Percentiles rank a stretch among this genome's conserved stretches.
These are phyloP conservation scores for Paradoxurus hermaphroditus DNA, from an alignment of 2,113 vertebrate species.

Conservation along the genomic window DNA sequence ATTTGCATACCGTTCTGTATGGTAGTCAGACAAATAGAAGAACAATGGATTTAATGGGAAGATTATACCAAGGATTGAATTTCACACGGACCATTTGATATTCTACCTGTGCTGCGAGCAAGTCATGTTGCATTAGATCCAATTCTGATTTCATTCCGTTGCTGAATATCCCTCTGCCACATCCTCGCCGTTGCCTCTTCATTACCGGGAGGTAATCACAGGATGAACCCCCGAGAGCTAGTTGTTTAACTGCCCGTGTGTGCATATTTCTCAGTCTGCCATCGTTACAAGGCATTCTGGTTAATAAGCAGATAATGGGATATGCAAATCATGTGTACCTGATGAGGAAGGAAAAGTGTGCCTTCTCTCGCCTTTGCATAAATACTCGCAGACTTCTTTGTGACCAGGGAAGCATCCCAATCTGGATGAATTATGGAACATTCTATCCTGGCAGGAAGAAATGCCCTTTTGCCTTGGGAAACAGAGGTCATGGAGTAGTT, in stretches of 20 bases:
- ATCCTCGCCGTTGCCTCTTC: slow-evolving; percentile 64
- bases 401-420: background rate
- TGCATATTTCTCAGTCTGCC: slow-evolving; percentile 72
- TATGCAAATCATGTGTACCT: slow-evolving; percentile 77
- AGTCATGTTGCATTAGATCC: slow-evolving; percentile 81
- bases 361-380: slow-evolving; percentile 55
- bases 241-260: slow-evolving; percentile 54
- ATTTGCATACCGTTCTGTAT: slow-evolving; percentile 67
- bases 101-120: slow-evolving; percentile 70
- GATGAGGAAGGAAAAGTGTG: slow-evolving; percentile 39
- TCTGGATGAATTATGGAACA: background rate
- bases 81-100: slow-evolving; percentile 76
- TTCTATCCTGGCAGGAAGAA: slow-evolving; percentile 22
- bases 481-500: slow-evolving; percentile 16
- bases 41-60: slow-evolving; percentile 67
- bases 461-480: slow-evolving; percentile 50
- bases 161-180: slow-evolving; percentile 53
- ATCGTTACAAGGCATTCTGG: slow-evolving; percentile 66
- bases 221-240: slow-evolving; percentile 61
- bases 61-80: slow-evolving; percentile 74
- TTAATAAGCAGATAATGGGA: slow-evolving; percentile 83
- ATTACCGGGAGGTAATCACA: slow-evolving; percentile 72
- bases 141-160: slow-evolving; percentile 70
- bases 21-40: slow-evolving; percentile 44
- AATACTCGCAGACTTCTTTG: background rate